Evolutionary conservation across 1,140 invertebrate species (phyloP), one percentile per base, ranked within the genome.

Genomic region (Megathymus violae): DNA sequence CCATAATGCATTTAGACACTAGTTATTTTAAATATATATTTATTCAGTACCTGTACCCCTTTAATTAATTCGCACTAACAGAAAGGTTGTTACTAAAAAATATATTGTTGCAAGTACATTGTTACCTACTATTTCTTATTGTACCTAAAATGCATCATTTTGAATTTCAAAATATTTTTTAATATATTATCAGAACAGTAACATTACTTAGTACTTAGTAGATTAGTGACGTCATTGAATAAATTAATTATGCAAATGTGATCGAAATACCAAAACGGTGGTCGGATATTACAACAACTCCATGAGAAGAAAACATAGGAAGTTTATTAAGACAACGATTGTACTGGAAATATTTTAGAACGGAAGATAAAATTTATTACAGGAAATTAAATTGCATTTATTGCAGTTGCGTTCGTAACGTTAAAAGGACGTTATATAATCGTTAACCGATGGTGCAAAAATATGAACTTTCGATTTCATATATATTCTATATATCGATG

Each of bases 301-400:
- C 27, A 31, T 31, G 27, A 31, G 27, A 31, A 31, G n/a, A 31
- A 31, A 22, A 22, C 19, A 22, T 22, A 22, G 27, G 27, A 31
- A 46, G 17, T 46, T 22, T 22, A 11, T 46, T 5, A n/a, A 34
- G 14, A 47, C 15, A 50, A 50, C 15, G 0, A 51, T 38, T 36
- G 15, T 31, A 51, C 38, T 51, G 38, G 31, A 38, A 51, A 36
- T 7, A n/a, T n/a, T 50, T 34, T 6, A 51, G 3, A 51, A 31
- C 48, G 48, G 48, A 51, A 16, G 41, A 17, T 17, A 51, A 19
- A 15, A 5, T 7, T 51, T 51, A 13, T 36, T 51, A 51, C 0
- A 51, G 48, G 48, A 51, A 51, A 51, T 51, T 51, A 38, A 16
- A 38, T 51, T 38, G 11, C 48, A 44, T n/a, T 19, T 16, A n/a